phyloP scores from a whole-genome alignment of 2,797 vertebrate species.

The Dendrocincla fuliginosa region DNA sequence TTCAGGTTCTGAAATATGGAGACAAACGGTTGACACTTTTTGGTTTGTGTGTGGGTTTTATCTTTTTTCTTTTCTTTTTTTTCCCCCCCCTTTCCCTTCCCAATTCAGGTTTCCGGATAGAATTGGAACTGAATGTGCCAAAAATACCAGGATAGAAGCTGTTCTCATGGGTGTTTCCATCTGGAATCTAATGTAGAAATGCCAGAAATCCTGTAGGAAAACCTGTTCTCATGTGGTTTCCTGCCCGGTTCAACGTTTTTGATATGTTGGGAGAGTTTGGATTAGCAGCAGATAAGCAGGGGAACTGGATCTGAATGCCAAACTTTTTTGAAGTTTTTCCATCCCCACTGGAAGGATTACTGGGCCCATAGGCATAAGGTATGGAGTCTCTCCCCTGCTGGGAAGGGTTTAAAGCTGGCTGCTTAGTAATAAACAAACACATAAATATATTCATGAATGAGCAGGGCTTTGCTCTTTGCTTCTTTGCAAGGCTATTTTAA shows the following conservation, averaged over 20 bases:
- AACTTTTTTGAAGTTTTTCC: constrained; percentile 59
- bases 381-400: constrained; percentile 35
- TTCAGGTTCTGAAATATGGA: not conserved
- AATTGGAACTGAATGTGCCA: constrained; percentile 59
- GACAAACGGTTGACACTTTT: not conserved
- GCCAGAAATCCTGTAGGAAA: constrained; percentile 73
- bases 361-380: constrained; percentile 52
- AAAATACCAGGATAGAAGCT: constrained; percentile 71
- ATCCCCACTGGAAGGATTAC: constrained; percentile 48
- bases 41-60: not conserved
- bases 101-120: constrained; percentile 62
- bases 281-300: constrained; percentile 70
- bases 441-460: constrained; percentile 50
- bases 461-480: constrained; percentile 45
- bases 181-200: constrained; percentile 71
- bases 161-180: constrained; percentile 74
- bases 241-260: constrained; percentile 64
- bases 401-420: constrained; percentile 46
- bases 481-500: constrained; percentile 36
- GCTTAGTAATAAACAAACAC: constrained; percentile 54
- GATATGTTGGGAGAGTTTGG: constrained; percentile 70
- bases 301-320: constrained; percentile 60
- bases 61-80: not conserved
- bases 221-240: constrained; percentile 73
- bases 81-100: not conserved